Conservation (phyloP, 2,113 vertebrate genomes). For the Ibidorhyncha struthersii region DNA sequence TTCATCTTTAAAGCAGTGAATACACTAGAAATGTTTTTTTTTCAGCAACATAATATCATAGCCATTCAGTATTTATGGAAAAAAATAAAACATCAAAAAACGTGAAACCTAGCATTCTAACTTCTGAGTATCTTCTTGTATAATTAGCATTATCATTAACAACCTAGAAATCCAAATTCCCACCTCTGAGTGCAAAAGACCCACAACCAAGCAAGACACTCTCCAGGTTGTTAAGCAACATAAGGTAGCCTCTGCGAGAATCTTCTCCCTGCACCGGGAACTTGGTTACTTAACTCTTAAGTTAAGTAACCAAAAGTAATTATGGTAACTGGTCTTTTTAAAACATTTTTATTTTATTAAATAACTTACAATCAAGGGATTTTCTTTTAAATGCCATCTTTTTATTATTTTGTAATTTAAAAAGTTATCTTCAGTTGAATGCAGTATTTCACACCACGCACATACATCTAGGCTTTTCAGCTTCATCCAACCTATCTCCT, state of each 20-base stretch:
- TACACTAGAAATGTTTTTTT: neutral
- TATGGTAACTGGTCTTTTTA: neutral
- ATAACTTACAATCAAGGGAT: neutral
- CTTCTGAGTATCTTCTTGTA: neutral
- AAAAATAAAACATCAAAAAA: rapidly evolving
- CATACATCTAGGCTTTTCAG: neutral
- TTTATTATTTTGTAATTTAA: neutral
- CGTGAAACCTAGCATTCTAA: neutral
- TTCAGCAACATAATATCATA: neutral
- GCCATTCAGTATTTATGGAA: neutral
- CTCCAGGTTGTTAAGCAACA: neutral
- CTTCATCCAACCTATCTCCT: neutral
- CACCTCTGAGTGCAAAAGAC: neutral
- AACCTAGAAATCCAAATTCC: neutral
- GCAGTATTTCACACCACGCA: neutral
- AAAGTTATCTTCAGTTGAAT: neutral
- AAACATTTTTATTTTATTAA: neutral
- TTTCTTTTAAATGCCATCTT: neutral
- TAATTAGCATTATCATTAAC: neutral
- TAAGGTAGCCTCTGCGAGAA: neutral
- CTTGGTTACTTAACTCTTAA: neutral
- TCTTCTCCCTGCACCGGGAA: rapidly evolving
- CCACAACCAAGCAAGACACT: neutral
- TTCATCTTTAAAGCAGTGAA: neutral
- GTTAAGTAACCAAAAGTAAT: neutral